Percentiles rank a stretch among this genome's conserved stretches.
Evolutionary conservation across 2,888 invertebrate species (phyloP).

Genomic region (Trichacis sp.): DNA sequence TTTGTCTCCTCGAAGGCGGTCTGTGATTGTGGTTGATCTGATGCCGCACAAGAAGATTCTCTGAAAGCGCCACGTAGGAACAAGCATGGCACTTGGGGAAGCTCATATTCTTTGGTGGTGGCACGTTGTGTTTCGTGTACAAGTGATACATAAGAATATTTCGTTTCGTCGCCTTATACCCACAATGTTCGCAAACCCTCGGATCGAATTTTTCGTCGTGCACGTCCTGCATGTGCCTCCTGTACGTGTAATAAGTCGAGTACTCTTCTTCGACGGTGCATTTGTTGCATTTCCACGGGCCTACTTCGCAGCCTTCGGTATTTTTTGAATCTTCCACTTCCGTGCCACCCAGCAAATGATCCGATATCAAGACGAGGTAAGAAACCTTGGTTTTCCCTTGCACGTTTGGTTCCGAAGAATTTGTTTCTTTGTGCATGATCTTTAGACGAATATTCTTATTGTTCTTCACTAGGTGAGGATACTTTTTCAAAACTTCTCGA

Average conservation of each 20-base stretch:
- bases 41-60: slow-evolving; percentile 79
- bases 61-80: slow-evolving; percentile 81
- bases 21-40: slow-evolving; percentile 74
- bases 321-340: slow-evolving; percentile 50
- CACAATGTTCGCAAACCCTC: slow-evolving; percentile 87
- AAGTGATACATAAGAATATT: slow-evolving; percentile 83
- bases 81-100: slow-evolving; percentile 87
- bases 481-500: slow-evolving; percentile 87
- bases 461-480: slow-evolving; percentile 87
- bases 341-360: slow-evolving; percentile 57
- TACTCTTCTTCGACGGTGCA: slow-evolving; percentile 76
- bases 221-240: slow-evolving; percentile 84
- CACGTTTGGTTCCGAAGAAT: slow-evolving; percentile 55
- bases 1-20: slow-evolving; percentile 49
- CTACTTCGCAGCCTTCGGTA: slow-evolving; percentile 69
- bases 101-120: slow-evolving; percentile 76
- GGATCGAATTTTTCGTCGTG: slow-evolving; percentile 84
- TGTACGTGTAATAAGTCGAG: slow-evolving; percentile 82
- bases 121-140: slow-evolving; percentile 82
- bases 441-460: slow-evolving; percentile 89
- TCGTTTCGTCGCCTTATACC: slow-evolving; percentile 80
- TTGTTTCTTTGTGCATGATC: slow-evolving; percentile 77
- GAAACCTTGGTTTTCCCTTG: slow-evolving; percentile 68
- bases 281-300: slow-evolving; percentile 85
- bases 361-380: slow-evolving; percentile 70